phyloP scores from a whole-genome alignment of 2,888 invertebrate genomes.

The Malthinus seriepunctatus region DNA sequence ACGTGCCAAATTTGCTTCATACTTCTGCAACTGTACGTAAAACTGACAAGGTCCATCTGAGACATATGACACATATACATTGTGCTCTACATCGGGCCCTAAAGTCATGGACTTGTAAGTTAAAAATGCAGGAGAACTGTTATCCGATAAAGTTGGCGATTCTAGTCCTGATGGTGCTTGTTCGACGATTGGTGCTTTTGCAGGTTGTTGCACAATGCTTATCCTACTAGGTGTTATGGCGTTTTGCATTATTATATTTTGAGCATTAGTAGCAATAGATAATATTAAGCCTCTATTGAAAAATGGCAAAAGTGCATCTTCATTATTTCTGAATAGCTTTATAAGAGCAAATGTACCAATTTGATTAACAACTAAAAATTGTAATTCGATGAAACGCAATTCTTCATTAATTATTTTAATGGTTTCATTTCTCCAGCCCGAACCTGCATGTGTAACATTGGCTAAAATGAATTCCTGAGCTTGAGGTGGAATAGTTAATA shows the following conservation, averaged over 20 bases:
- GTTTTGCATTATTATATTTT: constrained; percentile 48
- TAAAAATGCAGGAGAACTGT: constrained; percentile 54
- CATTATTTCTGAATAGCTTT: constrained; percentile 56
- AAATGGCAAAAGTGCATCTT: constrained; percentile 57
- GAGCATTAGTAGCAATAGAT: constrained; percentile 53
- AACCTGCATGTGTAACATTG: constrained; percentile 58
- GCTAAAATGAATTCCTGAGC: constrained; percentile 65
- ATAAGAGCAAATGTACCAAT: constrained; percentile 54
- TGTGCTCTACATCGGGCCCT: constrained; percentile 62
- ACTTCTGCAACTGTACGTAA: constrained; percentile 70
- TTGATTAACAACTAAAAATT: constrained; percentile 53
- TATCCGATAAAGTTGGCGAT: constrained; percentile 38
- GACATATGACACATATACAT: constrained; percentile 74
- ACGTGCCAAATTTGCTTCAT: constrained; percentile 63
- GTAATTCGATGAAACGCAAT: constrained; percentile 53
- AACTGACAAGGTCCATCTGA: constrained; percentile 81
- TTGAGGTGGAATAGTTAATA: constrained; percentile 58
- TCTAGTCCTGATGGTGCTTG: constrained; percentile 36
- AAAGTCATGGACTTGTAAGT: constrained; percentile 62
- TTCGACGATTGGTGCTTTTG: neutral
- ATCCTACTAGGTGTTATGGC: neutral
- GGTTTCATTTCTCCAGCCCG: constrained; percentile 59
- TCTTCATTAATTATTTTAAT: constrained; percentile 52
- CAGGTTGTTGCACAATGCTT: neutral
- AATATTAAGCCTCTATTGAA: constrained; percentile 54